Conservation (phyloP, 64 coral and sea anemone species). For the Catalaphyllia jardinei region DNA sequence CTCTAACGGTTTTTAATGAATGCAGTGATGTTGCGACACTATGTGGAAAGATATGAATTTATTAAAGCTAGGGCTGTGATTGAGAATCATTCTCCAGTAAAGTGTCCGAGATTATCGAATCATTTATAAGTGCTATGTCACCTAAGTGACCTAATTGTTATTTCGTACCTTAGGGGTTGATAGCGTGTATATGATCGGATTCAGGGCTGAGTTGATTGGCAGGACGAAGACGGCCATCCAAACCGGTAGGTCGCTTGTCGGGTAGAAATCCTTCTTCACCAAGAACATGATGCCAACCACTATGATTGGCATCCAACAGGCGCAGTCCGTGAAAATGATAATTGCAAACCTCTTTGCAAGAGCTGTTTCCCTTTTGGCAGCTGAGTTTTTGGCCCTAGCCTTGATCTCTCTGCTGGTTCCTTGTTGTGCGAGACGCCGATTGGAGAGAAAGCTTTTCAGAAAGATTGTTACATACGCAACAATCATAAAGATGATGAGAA, state of each 20-base stretch:
- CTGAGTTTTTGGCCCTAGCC: background rate
- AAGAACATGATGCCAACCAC: background rate
- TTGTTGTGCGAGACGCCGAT: background rate
- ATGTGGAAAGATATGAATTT: no score
- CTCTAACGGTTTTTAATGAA: no score
- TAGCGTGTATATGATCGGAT: conserved; percentile 13
- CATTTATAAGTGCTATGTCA: background rate
- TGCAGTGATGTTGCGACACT: no score
- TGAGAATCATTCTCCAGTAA: no score
- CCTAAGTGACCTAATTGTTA: background rate
- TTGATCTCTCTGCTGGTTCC: background rate
- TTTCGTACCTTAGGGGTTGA: background rate
- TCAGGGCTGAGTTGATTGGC: conserved; percentile 15
- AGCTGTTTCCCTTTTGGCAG: background rate
- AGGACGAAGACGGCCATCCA: conserved; percentile 27
- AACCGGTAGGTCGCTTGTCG: background rate
- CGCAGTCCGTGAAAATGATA: background rate
- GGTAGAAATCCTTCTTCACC: background rate
- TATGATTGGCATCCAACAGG: conserved; percentile 7
- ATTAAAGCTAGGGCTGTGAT: no score
- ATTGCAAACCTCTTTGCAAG: background rate
- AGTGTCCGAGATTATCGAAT: background rate
- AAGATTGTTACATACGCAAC: background rate
- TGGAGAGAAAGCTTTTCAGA: background rate
- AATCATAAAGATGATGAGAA: background rate